Percentiles rank a stretch among this genome's conserved stretches.
Conservation (phyloP, 2,113 vertebrate genomes). For the Cynopterus brachyotis region DNA sequence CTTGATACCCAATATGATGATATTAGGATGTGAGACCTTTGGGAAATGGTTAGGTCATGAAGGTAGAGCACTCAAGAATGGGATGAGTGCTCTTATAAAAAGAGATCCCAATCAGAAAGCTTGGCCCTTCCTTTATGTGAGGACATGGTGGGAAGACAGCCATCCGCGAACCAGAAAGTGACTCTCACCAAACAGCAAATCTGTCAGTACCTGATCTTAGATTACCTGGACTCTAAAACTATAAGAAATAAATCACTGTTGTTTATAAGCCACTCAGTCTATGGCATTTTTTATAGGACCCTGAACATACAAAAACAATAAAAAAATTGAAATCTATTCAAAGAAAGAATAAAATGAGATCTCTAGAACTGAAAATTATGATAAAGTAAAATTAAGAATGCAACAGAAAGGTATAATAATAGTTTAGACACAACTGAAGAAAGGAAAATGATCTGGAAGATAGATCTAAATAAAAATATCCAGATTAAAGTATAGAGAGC, state of each 20-base stretch:
- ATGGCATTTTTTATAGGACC: not conserved
- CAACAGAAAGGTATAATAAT: not conserved
- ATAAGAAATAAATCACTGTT: not conserved
- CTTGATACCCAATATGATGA: not conserved
- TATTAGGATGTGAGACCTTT: not conserved
- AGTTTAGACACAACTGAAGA: not conserved
- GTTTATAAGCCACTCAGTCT: not conserved
- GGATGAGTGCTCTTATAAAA: not conserved
- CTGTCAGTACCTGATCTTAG: not conserved
- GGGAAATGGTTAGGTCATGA: not conserved
- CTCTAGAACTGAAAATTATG: not conserved
- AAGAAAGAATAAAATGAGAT: not conserved
- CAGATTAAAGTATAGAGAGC: not conserved
- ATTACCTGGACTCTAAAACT: not conserved
- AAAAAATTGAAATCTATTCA: not conserved
- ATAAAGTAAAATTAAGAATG: not conserved
- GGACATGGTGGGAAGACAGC: not conserved
- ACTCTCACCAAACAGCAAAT: not conserved
- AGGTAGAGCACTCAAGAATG: too few species aligned
- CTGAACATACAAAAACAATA: not conserved
- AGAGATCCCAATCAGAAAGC: not conserved
- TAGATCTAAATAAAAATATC: not conserved
- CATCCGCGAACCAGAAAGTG: not conserved
- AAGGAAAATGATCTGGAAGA: not conserved
- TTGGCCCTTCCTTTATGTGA: not conserved